Conservation (phyloP, 1,140 invertebrate species). For the Liolophura sinensis region DNA sequence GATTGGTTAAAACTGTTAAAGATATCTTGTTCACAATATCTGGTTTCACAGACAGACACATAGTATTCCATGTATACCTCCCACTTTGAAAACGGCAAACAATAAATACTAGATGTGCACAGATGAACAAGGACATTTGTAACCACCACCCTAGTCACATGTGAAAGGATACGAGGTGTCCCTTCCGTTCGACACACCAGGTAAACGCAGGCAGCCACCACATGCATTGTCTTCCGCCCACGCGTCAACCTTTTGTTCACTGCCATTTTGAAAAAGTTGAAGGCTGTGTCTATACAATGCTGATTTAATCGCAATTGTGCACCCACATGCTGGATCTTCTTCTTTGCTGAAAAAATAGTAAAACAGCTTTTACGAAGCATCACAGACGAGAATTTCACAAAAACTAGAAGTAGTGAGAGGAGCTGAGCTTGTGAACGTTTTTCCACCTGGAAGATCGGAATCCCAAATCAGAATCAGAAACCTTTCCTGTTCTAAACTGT, state of each 20-base stretch:
- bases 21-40: too few relatives aligned
- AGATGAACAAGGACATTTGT: background rate
- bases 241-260: conserved; percentile 76
- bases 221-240: conserved; percentile 86
- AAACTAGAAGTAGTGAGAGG: too few relatives aligned
- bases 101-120: conserved; percentile 10
- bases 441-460: too few relatives aligned
- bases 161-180: conserved; percentile 87
- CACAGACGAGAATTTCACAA: too few relatives aligned
- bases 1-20: too few relatives aligned
- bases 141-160: conserved; percentile 13
- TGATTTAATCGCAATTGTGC: conserved; percentile 73
- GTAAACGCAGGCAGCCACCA: conserved; percentile 96
- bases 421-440: too few relatives aligned
- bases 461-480: too few relatives aligned
- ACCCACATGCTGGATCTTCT: conserved; percentile 54
- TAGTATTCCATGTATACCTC: too few relatives aligned
- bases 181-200: conserved; percentile 94
- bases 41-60: too few relatives aligned
- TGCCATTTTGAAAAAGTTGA: conserved; percentile 97
- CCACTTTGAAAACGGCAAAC: too few relatives aligned
- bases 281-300: conserved; percentile 89
- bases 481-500: too few relatives aligned
- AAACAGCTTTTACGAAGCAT: too few relatives aligned
- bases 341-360: conserved; percentile 39